These are phyloP conservation scores for Mystacides longicornis DNA, from an alignment of 2,888 invertebrate species.

Conservation along the genomic window DNA sequence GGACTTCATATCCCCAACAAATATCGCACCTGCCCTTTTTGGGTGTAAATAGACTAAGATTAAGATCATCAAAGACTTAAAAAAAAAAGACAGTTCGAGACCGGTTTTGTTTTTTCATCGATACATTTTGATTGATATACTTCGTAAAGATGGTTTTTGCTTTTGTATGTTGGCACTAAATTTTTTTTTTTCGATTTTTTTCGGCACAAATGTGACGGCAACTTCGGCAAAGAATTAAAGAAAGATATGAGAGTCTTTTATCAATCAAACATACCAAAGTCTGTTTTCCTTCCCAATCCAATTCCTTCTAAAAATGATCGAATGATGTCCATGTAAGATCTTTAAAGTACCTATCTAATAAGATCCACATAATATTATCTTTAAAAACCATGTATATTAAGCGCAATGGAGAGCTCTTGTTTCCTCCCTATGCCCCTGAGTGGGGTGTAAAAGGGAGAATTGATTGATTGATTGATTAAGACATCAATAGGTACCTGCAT, in stretches of 20 bases:
- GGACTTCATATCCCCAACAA: background rate
- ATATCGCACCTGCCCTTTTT: background rate
- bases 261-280: background rate
- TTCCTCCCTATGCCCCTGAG: too few relatives aligned
- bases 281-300: too few relatives aligned
- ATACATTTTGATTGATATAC: background rate
- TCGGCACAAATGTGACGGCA: background rate
- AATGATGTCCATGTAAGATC: too few relatives aligned
- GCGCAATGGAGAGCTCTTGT: too few relatives aligned
- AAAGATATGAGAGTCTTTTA: background rate
- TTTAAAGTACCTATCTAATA: too few relatives aligned
- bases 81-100: background rate
- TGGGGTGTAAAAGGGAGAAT: too few relatives aligned
- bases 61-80: background rate
- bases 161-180: background rate
- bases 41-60: background rate
- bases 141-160: background rate
- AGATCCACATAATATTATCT: too few relatives aligned
- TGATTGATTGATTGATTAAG: too few relatives aligned
- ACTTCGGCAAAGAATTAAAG: background rate
- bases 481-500: too few relatives aligned
- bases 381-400: too few relatives aligned
- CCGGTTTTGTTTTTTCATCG: background rate
- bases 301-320: too few relatives aligned
- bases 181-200: background rate